These are phyloP conservation scores for Sphaerophoria taeniata DNA, from an alignment of 2,888 invertebrate species.

Conservation along the genomic window DNA sequence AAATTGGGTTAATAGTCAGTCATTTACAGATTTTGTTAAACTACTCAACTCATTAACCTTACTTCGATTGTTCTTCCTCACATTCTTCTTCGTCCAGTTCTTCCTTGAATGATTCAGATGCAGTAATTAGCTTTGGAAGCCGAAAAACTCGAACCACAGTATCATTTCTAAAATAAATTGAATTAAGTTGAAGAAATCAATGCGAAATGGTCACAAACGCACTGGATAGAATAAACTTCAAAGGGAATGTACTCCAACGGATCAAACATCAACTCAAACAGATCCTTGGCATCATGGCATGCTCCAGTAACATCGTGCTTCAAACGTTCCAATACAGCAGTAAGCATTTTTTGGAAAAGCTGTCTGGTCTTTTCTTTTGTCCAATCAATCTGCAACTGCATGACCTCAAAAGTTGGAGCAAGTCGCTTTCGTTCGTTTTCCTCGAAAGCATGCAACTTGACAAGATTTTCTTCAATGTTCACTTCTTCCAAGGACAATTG, in stretches of 20 bases:
- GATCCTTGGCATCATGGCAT: slow-evolving; percentile 85
- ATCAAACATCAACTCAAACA: slow-evolving; percentile 87
- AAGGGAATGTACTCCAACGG: slow-evolving; percentile 87
- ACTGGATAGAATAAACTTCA: slow-evolving; percentile 85
- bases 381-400: slow-evolving; percentile 85
- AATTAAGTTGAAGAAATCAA: neutral
- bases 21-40: neutral
- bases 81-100: slow-evolving; percentile 19
- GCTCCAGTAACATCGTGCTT: slow-evolving; percentile 89
- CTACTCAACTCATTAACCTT: neutral
- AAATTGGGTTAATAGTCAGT: neutral
- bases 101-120: slow-evolving; percentile 2
- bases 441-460: slow-evolving; percentile 77
- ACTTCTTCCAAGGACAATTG: slow-evolving; percentile 85
- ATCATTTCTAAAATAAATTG: slow-evolving; percentile 21
- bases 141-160: slow-evolving; percentile 42
- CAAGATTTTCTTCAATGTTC: slow-evolving; percentile 86
- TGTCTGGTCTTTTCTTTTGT: slow-evolving; percentile 86
- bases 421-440: slow-evolving; percentile 76
- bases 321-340: slow-evolving; percentile 86
- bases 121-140: slow-evolving; percentile 28
- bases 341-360: slow-evolving; percentile 85
- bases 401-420: slow-evolving; percentile 56
- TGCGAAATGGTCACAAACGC: slow-evolving; percentile 41
- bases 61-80: slow-evolving; percentile 25